A percentile compares a stretch with the other conserved stretches of the same genome.
phyloP scores from a whole-genome alignment of 2,113 vertebrate genomes.

The Toxotes jaculatrix region DNA sequence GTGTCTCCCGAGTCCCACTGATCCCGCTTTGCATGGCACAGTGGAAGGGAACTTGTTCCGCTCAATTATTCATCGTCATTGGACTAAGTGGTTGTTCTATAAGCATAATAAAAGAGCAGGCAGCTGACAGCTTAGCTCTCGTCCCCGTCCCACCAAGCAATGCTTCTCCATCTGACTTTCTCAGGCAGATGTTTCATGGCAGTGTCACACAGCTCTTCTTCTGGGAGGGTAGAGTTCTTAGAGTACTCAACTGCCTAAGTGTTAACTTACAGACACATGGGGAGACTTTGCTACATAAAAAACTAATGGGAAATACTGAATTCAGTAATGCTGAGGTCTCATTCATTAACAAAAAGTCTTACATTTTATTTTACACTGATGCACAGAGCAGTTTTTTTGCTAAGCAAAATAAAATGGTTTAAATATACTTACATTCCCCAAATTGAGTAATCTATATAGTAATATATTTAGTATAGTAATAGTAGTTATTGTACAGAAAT shows the following conservation, averaged over 20 bases:
- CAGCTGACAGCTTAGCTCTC: constrained; percentile 77
- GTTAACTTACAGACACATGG: constrained; percentile 24
- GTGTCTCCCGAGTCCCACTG: constrained; percentile 78
- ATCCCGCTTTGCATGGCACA: constrained; percentile 80
- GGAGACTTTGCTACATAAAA: constrained; percentile 15
- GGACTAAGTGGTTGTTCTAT: constrained; percentile 86
- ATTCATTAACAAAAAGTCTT: not conserved
- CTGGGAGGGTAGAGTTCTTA: constrained; percentile 11
- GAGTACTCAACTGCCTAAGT: constrained; percentile 12
- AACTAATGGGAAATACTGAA: not conserved
- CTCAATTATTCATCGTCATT: constrained; percentile 88
- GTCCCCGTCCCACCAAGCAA: constrained; percentile 53
- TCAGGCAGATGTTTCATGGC: constrained; percentile 56
- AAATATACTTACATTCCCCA: not conserved
- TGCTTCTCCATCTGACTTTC: constrained; percentile 51
- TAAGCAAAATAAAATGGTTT: not conserved
- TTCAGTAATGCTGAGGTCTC: not conserved
- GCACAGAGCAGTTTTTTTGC: not conserved
- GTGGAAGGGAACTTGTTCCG: constrained; percentile 83
- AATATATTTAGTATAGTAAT: too few species aligned
- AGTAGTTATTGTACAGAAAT: not conserved
- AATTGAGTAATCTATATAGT: too few species aligned
- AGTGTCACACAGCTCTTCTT: constrained; percentile 36
- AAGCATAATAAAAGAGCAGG: constrained; percentile 81
- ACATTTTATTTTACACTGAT: too few species aligned